These are phyloP conservation scores for Lomographa bimaculata DNA, from an alignment of 2,888 invertebrate genomes.

Conservation along the genomic window DNA sequence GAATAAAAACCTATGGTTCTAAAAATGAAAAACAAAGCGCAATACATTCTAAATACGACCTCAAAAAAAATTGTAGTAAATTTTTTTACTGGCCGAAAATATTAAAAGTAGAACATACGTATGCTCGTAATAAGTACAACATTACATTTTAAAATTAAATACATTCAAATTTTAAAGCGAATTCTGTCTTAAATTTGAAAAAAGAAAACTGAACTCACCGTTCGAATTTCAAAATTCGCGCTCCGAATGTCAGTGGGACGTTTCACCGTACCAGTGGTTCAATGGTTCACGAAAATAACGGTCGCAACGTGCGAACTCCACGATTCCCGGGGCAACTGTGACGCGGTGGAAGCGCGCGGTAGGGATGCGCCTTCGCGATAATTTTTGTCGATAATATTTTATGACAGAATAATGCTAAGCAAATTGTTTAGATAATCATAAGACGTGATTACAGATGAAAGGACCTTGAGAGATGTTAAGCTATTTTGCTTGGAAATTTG, in stretches of 20 bases:
- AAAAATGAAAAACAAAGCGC: too few species aligned
- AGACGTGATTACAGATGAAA: conserved; percentile 20
- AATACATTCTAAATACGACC: too few species aligned
- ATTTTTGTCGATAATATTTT: conserved; percentile 28
- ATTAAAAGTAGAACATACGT: too few species aligned
- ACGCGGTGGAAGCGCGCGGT: conserved; percentile 31
- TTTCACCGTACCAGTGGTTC: conserved; percentile 32
- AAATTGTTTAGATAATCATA: conserved; percentile 16
- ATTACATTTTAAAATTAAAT: too few species aligned
- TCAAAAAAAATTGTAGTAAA: too few species aligned
- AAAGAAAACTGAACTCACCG: conserved; percentile 40
- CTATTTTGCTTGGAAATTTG: conserved; percentile 2
- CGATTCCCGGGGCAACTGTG: conserved; percentile 56
- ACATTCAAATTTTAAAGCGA: too few species aligned
- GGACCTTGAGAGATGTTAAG: conserved; percentile 8
- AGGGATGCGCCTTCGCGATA: conserved; percentile 28
- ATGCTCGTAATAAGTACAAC: too few species aligned
- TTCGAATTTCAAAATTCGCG: conserved; percentile 48
- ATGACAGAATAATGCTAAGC: conserved; percentile 21
- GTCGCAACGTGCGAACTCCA: conserved; percentile 49
- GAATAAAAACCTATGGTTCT: too few species aligned
- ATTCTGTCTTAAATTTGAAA: too few species aligned
- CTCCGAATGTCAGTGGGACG: conserved; percentile 33
- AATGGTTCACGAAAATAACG: conserved; percentile 28
- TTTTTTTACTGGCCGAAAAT: too few species aligned